phyloP scores from a whole-genome alignment of 2,797 vertebrate genomes.

The Phyllotis vaccarum region DNA sequence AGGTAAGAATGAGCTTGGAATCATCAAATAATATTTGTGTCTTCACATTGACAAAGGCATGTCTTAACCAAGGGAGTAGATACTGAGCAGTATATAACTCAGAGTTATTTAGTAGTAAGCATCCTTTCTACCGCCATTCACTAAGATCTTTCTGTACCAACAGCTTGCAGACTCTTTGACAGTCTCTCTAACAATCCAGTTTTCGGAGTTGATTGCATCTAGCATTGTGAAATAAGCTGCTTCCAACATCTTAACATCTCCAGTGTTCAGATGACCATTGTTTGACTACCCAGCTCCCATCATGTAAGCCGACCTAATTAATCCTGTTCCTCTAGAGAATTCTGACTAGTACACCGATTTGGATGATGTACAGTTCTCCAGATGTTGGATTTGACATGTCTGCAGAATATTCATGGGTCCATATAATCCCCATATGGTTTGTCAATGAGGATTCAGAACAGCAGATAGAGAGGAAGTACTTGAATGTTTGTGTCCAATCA shows the following conservation, averaged over 20 bases:
- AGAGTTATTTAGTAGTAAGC: background rate
- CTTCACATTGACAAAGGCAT: background rate
- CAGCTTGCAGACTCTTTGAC: background rate
- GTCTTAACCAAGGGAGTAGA: background rate
- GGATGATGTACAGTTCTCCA: background rate
- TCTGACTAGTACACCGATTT: background rate
- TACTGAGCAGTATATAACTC: background rate
- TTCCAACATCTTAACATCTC: background rate
- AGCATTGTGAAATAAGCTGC: background rate
- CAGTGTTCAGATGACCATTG: background rate
- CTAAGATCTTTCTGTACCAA: background rate
- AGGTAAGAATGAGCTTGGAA: background rate
- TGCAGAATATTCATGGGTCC: background rate
- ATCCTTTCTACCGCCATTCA: constrained; percentile 10
- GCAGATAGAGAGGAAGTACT: background rate
- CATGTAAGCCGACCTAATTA: background rate
- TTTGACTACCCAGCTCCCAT: background rate
- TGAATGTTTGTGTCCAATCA: background rate
- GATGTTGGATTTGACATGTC: background rate
- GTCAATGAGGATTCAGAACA: constrained; percentile 1
- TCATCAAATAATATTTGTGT: background rate
- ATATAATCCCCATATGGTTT: background rate
- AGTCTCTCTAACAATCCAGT: background rate
- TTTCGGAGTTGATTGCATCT: background rate
- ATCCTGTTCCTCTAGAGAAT: background rate